phyloP scores from a whole-genome alignment of 1,140 invertebrate genomes.

The Diabrotica virgifera region DNA sequence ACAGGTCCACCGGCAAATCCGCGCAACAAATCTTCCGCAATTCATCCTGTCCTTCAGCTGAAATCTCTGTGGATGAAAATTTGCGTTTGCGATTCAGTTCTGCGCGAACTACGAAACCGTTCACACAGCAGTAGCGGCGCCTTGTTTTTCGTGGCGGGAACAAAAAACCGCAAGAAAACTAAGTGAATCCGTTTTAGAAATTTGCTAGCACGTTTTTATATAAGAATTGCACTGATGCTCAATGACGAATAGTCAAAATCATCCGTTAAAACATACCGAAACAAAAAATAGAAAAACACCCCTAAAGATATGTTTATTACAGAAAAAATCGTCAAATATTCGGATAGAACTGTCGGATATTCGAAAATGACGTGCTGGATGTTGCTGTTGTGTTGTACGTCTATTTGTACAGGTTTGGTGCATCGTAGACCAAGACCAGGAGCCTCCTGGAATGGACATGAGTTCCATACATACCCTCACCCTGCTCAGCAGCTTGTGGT shows the following conservation, averaged over 20 bases:
- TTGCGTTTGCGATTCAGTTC: not conserved
- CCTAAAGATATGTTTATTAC: too few relatives aligned
- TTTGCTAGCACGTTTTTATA: too few relatives aligned
- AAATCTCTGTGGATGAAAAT: not conserved
- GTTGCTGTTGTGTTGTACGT: not conserved
- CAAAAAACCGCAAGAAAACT: not conserved
- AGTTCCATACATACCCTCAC: conserved; percentile 15
- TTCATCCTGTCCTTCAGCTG: not conserved
- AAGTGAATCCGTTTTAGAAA: too few relatives aligned
- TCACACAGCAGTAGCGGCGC: not conserved
- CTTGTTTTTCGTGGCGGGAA: not conserved
- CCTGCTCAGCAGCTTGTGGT: conserved; percentile 4
- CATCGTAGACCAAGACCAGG: not conserved
- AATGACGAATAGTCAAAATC: too few relatives aligned
- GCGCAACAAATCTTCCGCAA: not conserved
- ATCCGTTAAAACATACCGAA: too few relatives aligned
- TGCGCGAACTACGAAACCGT: not conserved
- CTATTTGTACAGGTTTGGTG: not conserved
- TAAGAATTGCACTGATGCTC: too few relatives aligned
- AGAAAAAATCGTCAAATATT: too few relatives aligned
- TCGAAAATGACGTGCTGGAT: not conserved
- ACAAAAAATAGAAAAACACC: too few relatives aligned
- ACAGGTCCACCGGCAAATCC: too few relatives aligned
- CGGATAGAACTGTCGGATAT: not conserved
- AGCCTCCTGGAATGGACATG: conserved; percentile 1